Evolutionary conservation across 2,888 invertebrate species (phyloP), one percentile per base, ranked within the genome.

Genomic region (Yponomeuta sedellus): DNA sequence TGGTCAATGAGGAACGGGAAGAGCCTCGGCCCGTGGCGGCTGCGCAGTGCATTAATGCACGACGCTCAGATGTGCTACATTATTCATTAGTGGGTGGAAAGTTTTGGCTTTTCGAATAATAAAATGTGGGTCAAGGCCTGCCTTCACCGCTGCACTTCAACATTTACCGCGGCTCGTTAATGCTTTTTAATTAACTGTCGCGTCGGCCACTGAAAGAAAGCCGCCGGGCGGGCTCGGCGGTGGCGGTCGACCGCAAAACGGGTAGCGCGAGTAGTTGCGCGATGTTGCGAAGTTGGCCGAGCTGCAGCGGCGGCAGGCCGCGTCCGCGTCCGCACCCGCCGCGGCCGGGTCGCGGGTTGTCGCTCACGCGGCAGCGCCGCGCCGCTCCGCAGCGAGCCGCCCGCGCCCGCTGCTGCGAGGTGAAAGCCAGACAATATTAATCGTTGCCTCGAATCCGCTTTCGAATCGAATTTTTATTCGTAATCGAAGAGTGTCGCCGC

Each of bases 381-480:
- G 64, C 65, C 59, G 68, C 67, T 25, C 56, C 67, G 59, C 62
- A 58, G 61, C 40, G 19, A 34, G 34, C 34, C 57, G 44, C 52
- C 10, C 19, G 52, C 52, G 64, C 34, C 52, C 62, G 39, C 62
- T n/a, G 10, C 39, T 22, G 56, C n/a, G 62, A 73, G 83, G 88
- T 79, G 87, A 88, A 86, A 88, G 89, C 85, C 72, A 80, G 80
- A 73, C 79, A 77, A 77, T 80, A 84, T 83, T 82, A 83, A 85
- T 83, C 82, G 85, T 78, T 83, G 82, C 85, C 82, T 84, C 86
- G 79, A 85, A 81, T 81, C 85, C 79, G 86, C 88, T 88, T 89
- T 89, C 88, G 81, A 88, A 88, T 83, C 80, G 83, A 85, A 85
- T 86, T 82, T 84, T 85, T 80, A 85, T 85, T 79, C 83, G 76